phyloP scores from a whole-genome alignment of 2,888 invertebrate species.

The Sphaerophoria rueppellii region DNA sequence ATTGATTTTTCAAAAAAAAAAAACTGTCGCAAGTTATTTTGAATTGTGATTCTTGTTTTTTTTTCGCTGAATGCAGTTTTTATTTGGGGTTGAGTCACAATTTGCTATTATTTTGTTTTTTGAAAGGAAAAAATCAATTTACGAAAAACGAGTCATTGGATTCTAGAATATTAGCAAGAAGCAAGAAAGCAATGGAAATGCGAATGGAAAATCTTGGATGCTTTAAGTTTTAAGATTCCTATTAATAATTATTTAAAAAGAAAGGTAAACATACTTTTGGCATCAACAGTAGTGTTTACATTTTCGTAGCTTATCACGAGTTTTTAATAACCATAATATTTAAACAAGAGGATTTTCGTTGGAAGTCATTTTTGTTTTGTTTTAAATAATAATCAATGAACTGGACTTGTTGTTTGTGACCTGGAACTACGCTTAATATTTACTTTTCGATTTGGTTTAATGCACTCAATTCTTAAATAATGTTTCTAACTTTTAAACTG shows the following conservation, averaged over 20 bases:
- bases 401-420: slow-evolving; percentile 10
- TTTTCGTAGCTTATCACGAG: neutral
- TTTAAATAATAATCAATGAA: slow-evolving; percentile 29
- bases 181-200: neutral
- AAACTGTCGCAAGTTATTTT: slow-evolving; percentile 36
- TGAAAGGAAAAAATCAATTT: neutral
- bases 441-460: slow-evolving; percentile 7
- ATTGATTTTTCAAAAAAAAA: slow-evolving; percentile 24
- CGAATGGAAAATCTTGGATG: neutral
- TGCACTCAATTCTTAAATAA: slow-evolving; percentile 7
- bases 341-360: neutral
- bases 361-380: neutral
- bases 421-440: slow-evolving; percentile 9
- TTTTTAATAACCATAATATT: neutral
- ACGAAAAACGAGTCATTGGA: neutral
- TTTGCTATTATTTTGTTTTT: neutral
- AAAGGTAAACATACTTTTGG: too few relatives aligned
- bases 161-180: too few relatives aligned
- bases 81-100: neutral
- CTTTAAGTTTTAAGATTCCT: too few relatives aligned
- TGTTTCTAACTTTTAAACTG: neutral
- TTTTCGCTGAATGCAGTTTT: neutral
- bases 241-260: too few relatives aligned
- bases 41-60: slow-evolving; percentile 29
- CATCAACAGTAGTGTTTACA: neutral